Conservation (phyloP, 2,797 vertebrate genomes). For the Synaphobranchus kaupii region DNA sequence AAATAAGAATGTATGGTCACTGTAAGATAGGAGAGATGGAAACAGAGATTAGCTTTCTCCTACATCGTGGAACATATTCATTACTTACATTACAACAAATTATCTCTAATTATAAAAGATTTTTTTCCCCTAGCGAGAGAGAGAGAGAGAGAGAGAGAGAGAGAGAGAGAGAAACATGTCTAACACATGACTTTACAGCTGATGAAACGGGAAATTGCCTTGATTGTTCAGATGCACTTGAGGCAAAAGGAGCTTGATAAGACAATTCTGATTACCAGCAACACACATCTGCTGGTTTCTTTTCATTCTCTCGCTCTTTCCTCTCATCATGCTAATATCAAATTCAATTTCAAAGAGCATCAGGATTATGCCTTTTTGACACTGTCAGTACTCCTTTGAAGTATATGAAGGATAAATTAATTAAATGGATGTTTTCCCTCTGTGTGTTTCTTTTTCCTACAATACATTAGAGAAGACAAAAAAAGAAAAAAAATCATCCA, state of each 20-base stretch:
- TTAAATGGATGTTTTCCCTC: constrained; percentile 7
- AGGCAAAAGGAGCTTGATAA: constrained; percentile 8
- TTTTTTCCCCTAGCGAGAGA: neutral
- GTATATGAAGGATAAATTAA: constrained; percentile 34
- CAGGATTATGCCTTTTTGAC: constrained; percentile 46
- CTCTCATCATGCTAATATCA: constrained; percentile 35
- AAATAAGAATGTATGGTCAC: no score
- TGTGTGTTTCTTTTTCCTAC: constrained; percentile 14
- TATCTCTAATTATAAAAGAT: no score
- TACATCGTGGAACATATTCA: no score
- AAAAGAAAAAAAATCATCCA: neutral
- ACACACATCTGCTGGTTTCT: neutral
- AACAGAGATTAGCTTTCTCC: no score
- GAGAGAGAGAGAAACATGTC: neutral
- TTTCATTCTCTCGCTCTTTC: neutral
- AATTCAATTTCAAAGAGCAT: constrained; percentile 35
- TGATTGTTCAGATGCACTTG: constrained; percentile 17
- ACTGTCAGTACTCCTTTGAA: constrained; percentile 43
- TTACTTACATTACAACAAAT: no score
- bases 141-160: neutral
- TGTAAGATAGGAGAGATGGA: no score
- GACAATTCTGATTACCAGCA: constrained; percentile 20
- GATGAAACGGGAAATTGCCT: constrained; percentile 17
- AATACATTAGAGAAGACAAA: neutral
- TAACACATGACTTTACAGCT: neutral